phyloP scores from a whole-genome alignment of 2,888 invertebrate genomes.

The Polydrusus cervinus region DNA sequence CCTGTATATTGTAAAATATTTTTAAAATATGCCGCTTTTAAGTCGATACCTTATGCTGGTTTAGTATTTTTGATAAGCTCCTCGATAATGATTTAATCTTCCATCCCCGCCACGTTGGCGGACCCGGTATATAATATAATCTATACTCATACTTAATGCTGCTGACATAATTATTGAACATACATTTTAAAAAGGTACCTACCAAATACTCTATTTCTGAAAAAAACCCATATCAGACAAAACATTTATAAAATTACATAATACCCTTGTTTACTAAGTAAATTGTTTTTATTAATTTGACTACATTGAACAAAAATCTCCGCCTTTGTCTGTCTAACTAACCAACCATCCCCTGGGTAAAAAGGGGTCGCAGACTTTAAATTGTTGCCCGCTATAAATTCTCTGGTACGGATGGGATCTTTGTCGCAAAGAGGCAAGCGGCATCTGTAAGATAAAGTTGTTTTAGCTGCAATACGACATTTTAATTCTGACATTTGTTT shows the following conservation, averaged over 20 bases:
- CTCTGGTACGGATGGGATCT: constrained; percentile 69
- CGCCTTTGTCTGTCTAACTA: constrained; percentile 53
- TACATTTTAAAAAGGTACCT: too few relatives aligned
- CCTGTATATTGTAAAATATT: too few relatives aligned
- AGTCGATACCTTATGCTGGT: too few relatives aligned
- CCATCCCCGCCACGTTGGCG: too few relatives aligned
- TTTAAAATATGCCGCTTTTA: too few relatives aligned
- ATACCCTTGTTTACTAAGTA: constrained; percentile 3
- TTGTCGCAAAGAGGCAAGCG: constrained; percentile 68
- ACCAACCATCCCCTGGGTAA: constrained; percentile 51
- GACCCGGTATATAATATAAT: too few relatives aligned
- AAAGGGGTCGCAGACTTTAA: constrained; percentile 69
- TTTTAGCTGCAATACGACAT: constrained; percentile 68
- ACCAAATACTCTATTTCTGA: too few relatives aligned
- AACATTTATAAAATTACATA: background rate
- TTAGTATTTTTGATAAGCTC: too few relatives aligned
- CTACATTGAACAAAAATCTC: constrained; percentile 30
- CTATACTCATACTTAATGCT: too few relatives aligned
- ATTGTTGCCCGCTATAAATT: constrained; percentile 69
- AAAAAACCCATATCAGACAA: background rate
- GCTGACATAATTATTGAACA: too few relatives aligned
- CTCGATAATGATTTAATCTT: too few relatives aligned
- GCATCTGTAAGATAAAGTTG: constrained; percentile 70
- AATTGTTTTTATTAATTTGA: constrained; percentile 42
- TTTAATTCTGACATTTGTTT: constrained; percentile 68